A percentile compares a stretch with the other conserved stretches of the same genome.
phyloP scores from a whole-genome alignment of 2,888 invertebrate genomes.

The Yponomeuta evonymella region DNA sequence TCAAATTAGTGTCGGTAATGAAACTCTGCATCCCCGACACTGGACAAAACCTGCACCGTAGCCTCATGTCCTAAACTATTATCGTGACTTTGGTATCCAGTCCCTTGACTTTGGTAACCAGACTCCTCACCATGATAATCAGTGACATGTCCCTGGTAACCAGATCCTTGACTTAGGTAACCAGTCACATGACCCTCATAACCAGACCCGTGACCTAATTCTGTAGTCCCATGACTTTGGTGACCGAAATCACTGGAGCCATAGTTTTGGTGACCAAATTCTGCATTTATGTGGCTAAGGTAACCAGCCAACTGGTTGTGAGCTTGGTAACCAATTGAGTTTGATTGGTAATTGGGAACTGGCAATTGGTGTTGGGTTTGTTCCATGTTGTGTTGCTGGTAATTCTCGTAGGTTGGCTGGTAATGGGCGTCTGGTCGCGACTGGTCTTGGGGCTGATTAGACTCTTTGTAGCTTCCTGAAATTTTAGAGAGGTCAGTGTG shows the following conservation, averaged over 20 bases:
- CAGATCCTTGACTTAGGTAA: neutral
- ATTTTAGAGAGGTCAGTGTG: slow-evolving; percentile 4
- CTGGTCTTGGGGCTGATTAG: slow-evolving; percentile 3
- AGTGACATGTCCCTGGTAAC: neutral
- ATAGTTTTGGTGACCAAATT: neutral
- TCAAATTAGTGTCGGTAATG: slow-evolving; percentile 7
- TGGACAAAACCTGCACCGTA: neutral
- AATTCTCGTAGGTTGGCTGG: slow-evolving; percentile 24
- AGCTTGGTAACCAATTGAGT: neutral
- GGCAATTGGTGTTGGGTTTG: slow-evolving; percentile 5
- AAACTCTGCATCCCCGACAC: neutral
- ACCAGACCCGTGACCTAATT: neutral
- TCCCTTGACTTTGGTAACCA: neutral
- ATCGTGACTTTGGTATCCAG: neutral
- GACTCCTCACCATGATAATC: neutral
- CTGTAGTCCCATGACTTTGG: neutral
- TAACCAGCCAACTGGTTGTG: slow-evolving; percentile 1
- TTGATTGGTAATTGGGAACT: neutral
- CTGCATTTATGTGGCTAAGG: neutral
- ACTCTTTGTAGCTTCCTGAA: slow-evolving; percentile 38
- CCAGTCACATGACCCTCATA: neutral
- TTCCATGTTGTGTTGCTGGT: slow-evolving; percentile 20
- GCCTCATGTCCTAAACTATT: neutral
- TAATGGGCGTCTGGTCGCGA: slow-evolving; percentile 20
- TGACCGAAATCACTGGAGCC: neutral